Evolutionary conservation across 2,113 vertebrate species (phyloP).

Genomic region (Boulengeromyrus knoepffleri): DNA sequence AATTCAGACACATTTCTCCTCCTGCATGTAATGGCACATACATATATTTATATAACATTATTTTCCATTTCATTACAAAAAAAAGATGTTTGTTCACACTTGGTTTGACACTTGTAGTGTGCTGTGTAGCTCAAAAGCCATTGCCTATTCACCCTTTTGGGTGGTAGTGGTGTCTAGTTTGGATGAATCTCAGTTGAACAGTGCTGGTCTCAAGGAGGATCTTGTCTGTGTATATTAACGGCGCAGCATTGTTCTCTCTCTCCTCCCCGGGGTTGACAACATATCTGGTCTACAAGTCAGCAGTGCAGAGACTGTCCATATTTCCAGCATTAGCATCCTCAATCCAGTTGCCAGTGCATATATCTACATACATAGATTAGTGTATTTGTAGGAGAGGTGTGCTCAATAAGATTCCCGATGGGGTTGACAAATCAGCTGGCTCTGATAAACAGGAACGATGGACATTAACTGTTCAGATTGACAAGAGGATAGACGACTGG

Average conservation of each 20-base stretch:
- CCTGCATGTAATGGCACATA: slow-evolving; percentile 44
- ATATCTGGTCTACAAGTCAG: not conserved
- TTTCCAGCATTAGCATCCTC: not conserved
- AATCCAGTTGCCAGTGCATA: not conserved
- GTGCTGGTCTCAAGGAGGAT: not conserved
- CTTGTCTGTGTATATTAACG: not conserved
- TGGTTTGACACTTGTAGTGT: slow-evolving; percentile 30
- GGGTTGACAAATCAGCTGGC: not conserved
- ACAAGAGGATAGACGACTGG: not conserved
- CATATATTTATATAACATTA: slow-evolving; percentile 45
- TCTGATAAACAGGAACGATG: not conserved
- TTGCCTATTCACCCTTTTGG: not conserved
- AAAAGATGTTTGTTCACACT: slow-evolving; percentile 31
- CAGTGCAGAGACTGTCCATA: not conserved
- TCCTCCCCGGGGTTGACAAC: not conserved
- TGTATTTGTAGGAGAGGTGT: not conserved
- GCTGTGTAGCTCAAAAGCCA: slow-evolving; percentile 17
- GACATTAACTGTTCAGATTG: not conserved
- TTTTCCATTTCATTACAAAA: slow-evolving; percentile 48
- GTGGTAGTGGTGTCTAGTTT: slow-evolving; percentile 13
- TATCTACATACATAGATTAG: not conserved
- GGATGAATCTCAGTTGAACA: slow-evolving; percentile 9
- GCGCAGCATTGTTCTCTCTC: not conserved
- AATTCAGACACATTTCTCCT: slow-evolving; percentile 31
- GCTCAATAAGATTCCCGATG: not conserved